Conservation (phyloP, 2,797 vertebrate species). For the Xenops minutus region DNA sequence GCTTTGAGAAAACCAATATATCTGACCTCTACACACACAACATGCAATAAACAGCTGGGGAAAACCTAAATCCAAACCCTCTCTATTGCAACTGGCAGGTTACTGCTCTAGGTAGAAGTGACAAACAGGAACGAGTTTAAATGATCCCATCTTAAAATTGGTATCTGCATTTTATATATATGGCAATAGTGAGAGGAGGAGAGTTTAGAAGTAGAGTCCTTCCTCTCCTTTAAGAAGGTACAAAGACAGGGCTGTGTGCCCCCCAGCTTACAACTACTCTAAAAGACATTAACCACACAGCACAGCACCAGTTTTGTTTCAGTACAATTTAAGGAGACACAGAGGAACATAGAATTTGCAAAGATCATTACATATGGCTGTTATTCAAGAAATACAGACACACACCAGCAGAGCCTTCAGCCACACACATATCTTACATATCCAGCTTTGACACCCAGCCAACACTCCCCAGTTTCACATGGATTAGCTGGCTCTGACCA, state of each 20-base stretch:
- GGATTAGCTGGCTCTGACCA: neutral
- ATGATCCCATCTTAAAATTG: neutral
- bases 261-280: neutral
- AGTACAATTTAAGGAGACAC: neutral
- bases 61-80: neutral
- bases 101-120: neutral
- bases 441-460: neutral
- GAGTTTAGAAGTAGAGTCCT: neutral
- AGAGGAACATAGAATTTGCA: neutral
- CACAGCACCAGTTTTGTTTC: neutral
- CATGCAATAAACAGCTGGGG: neutral
- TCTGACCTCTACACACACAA: neutral
- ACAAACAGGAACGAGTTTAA: neutral
- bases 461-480: fast-evolving
- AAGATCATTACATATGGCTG: no score
- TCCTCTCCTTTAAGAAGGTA: fast-evolving
- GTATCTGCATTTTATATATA: neutral
- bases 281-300: neutral
- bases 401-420: neutral
- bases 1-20: neutral
- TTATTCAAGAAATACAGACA: neutral
- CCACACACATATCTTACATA: fast-evolving
- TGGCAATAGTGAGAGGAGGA: neutral
- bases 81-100: neutral
- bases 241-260: neutral